A percentile compares a stretch with the other conserved stretches of the same genome.
Evolutionary conservation across 2,113 vertebrate species (phyloP).

Genomic region (Entomyzon cyanotis): DNA sequence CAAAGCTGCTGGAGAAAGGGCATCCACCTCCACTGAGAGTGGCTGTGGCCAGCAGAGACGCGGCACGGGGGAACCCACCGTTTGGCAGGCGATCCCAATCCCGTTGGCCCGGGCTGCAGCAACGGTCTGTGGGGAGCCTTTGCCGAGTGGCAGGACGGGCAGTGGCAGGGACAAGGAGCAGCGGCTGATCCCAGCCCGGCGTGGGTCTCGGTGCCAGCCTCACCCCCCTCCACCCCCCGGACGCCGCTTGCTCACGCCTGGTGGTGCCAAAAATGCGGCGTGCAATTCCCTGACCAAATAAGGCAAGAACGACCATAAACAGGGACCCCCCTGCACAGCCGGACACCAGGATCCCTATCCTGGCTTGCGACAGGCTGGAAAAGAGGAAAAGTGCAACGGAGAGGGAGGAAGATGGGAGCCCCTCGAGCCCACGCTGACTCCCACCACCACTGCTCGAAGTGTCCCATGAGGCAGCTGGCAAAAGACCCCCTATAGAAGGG

Average conservation of each 20-base stretch:
- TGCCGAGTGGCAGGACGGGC: background rate
- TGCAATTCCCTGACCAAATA: conserved; percentile 68
- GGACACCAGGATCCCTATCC: background rate
- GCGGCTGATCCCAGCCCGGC: background rate
- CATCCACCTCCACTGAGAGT: background rate
- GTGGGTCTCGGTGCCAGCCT: conserved; percentile 15
- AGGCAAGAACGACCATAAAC: conserved; percentile 59
- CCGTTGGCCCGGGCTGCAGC: background rate
- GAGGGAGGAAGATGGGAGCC: background rate
- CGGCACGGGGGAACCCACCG: background rate
- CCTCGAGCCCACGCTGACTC: rapidly evolving
- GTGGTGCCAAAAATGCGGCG: conserved; percentile 63
- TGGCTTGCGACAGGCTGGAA: background rate
- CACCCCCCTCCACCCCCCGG: background rate
- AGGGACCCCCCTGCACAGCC: background rate
- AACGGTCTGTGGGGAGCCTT: background rate
- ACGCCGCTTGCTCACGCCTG: background rate
- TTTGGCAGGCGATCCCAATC: background rate
- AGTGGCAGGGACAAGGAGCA: background rate
- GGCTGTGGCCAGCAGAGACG: background rate
- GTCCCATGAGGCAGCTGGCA: background rate
- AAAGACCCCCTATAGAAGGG: background rate
- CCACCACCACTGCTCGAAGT: background rate
- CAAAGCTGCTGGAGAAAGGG: background rate
- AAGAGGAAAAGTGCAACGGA: background rate